Evolutionary conservation across 2,113 vertebrate genomes (phyloP).

Genomic region (Gallinago media): DNA sequence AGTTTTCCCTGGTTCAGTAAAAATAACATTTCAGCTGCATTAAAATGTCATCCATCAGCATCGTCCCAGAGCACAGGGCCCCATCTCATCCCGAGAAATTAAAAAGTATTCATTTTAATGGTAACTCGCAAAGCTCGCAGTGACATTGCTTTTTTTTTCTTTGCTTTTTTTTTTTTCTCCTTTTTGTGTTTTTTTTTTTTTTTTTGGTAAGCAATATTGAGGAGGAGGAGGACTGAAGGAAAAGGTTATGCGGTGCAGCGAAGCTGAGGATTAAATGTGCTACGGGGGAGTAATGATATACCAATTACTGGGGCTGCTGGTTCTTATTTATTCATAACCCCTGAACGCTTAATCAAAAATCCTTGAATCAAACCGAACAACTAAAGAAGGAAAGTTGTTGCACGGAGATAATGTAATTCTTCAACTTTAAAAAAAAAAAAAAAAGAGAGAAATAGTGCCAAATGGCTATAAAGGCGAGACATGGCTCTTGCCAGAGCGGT

Average conservation of each 20-base stretch:
- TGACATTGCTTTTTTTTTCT: conserved; percentile 74
- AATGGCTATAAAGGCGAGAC: conserved; percentile 23
- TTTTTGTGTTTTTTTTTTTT: no score
- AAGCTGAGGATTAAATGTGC: conserved; percentile 79
- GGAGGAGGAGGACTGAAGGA: conserved; percentile 64
- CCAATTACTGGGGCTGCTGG: conserved; percentile 69
- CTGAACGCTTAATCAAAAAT: conserved; percentile 81
- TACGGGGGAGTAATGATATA: conserved; percentile 75
- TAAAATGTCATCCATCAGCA: conserved; percentile 99
- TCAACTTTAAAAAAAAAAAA: neutral
- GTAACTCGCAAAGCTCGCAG: conserved; percentile 86
- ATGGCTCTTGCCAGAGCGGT: neutral
- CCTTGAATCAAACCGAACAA: conserved; percentile 76
- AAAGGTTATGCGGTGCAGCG: conserved; percentile 79
- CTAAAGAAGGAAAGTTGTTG: conserved; percentile 79
- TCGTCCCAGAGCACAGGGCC: conserved; percentile 87
- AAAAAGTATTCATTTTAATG: conserved; percentile 97
- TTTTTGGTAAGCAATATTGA: conserved; percentile 14
- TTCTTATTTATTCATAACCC: conserved; percentile 81
- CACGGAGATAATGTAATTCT: conserved; percentile 61
- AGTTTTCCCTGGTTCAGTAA: conserved; percentile 99
- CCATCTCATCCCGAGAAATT: conserved; percentile 89
- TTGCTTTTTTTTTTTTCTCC: conserved; percentile 8
- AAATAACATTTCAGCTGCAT: conserved; percentile 99
- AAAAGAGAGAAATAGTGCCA: neutral